phyloP scores from a whole-genome alignment of 2,888 invertebrate genomes.

The Pachliopta kotzebuea region DNA sequence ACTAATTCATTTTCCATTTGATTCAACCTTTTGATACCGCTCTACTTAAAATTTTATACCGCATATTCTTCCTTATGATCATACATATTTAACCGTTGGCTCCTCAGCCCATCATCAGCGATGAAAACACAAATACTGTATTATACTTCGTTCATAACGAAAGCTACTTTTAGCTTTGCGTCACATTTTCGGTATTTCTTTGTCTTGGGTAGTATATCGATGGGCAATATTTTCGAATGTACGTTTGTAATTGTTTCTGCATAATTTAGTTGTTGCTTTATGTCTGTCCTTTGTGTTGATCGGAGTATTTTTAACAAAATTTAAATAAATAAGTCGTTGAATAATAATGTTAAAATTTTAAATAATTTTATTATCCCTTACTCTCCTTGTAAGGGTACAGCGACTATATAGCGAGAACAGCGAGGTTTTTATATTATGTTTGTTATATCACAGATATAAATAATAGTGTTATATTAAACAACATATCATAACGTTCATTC shows the following conservation, averaged over 20 bases:
- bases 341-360: not conserved
- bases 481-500: too few species aligned
- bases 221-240: slow-evolving; percentile 16
- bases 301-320: not conserved
- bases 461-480: too few species aligned
- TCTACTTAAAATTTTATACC: slow-evolving; percentile 35
- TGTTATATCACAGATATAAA: too few species aligned
- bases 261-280: slow-evolving; percentile 17
- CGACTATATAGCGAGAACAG: too few species aligned
- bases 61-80: slow-evolving; percentile 50
- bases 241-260: slow-evolving; percentile 24
- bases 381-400: too few species aligned
- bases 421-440: too few species aligned
- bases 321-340: not conserved
- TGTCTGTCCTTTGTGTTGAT: slow-evolving; percentile 13
- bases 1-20: slow-evolving; percentile 40
- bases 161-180: slow-evolving; percentile 26
- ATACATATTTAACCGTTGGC: slow-evolving; percentile 42
- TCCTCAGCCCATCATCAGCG: slow-evolving; percentile 24
- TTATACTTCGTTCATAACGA: slow-evolving; percentile 12
- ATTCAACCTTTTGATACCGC: slow-evolving; percentile 41
- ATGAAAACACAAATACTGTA: slow-evolving; percentile 22
- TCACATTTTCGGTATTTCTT: slow-evolving; percentile 29
- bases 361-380: not conserved
- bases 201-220: slow-evolving; percentile 19